These are phyloP conservation scores for Horisme vitalbata DNA, from an alignment of 2,888 invertebrate genomes.

Conservation along the genomic window DNA sequence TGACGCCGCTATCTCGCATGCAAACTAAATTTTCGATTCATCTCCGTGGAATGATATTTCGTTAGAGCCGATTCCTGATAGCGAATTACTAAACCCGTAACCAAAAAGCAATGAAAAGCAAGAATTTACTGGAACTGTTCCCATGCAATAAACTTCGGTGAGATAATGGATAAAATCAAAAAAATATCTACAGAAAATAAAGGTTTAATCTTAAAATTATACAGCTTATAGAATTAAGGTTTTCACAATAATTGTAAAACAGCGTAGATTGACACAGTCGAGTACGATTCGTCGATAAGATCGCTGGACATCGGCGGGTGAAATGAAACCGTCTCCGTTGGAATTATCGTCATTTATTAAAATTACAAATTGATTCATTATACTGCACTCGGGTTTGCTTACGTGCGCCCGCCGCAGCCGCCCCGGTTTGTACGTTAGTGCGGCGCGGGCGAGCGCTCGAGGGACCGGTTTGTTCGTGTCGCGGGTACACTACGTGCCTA, in stretches of 20 bases:
- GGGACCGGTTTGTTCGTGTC: constrained; percentile 39
- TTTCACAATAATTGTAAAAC: constrained; percentile 43
- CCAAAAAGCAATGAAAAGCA: constrained; percentile 51
- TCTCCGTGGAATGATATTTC: background rate
- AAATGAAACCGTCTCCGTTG: constrained; percentile 56
- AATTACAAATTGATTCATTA: constrained; percentile 53
- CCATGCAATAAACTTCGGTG: constrained; percentile 56
- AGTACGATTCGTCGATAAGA: constrained; percentile 30
- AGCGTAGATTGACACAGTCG: constrained; percentile 38
- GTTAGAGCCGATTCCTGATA: constrained; percentile 21
- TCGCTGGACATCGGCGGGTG: constrained; percentile 38
- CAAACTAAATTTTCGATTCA: constrained; percentile 22
- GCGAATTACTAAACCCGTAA: constrained; percentile 48
- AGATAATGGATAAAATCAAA: constrained; percentile 40
- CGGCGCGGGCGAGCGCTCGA: constrained; percentile 36
- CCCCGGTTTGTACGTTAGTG: constrained; percentile 25
- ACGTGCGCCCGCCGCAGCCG: constrained; percentile 26
- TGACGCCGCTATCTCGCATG: constrained; percentile 26
- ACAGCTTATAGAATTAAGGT: constrained; percentile 54
- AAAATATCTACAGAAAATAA: constrained; percentile 44
- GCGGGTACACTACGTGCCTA: constrained; percentile 35
- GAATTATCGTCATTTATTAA: constrained; percentile 56
- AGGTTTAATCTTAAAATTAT: constrained; percentile 62
- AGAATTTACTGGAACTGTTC: constrained; percentile 34
- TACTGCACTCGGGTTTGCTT: constrained; percentile 38